A percentile compares a stretch with the other conserved stretches of the same genome.
These are phyloP conservation scores for Cathartes aura DNA, from an alignment of 2,113 vertebrate species.

Conservation along the genomic window DNA sequence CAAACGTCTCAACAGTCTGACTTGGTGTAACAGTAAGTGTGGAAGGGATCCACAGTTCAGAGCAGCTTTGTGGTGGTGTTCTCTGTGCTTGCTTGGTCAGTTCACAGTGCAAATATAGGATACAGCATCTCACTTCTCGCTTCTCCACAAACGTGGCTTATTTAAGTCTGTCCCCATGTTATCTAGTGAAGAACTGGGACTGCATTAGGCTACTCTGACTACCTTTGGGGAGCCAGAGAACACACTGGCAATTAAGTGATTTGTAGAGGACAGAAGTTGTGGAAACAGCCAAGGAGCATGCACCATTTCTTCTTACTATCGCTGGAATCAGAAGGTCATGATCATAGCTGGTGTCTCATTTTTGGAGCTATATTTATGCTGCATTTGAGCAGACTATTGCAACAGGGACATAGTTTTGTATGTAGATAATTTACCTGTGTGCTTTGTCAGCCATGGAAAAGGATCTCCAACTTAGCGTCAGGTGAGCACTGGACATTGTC, in stretches of 20 bases:
- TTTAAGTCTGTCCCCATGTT: background rate
- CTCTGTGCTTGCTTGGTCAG: background rate
- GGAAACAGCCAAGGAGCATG: background rate
- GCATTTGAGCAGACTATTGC: background rate
- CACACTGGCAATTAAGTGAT: background rate
- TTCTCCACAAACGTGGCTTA: background rate
- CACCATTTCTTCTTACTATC: background rate
- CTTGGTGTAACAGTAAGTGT: background rate
- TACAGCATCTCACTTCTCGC: background rate
- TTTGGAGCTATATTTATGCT: background rate
- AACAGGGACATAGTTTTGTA: background rate
- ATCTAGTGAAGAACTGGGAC: background rate
- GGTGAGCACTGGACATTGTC: background rate
- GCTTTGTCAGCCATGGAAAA: background rate
- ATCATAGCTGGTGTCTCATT: background rate
- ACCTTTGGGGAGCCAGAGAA: background rate
- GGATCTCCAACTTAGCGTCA: background rate
- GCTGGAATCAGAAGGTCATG: background rate
- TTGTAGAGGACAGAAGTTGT: background rate
- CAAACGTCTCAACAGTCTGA: background rate
- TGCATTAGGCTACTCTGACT: background rate
- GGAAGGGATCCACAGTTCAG: fast-evolving
- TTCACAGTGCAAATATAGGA: background rate
- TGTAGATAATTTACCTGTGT: background rate
- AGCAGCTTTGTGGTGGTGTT: background rate